Base-by-base conservation (phyloP, 2,888 invertebrate genomes). In the Osmoderma eremita region DNA sequence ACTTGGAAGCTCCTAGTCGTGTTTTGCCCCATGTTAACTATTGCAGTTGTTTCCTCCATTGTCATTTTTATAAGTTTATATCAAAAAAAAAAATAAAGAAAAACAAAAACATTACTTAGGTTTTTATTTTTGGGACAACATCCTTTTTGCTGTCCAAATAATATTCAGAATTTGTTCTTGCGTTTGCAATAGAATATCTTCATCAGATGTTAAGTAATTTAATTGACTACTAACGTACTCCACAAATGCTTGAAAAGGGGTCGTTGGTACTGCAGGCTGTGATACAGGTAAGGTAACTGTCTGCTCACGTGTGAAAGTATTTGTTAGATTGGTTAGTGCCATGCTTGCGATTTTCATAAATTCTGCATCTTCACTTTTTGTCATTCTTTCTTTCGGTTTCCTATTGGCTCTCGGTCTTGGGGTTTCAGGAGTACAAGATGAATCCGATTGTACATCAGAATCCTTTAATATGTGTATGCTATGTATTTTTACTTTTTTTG, bases 231-330 rank as follows among this genome's bases (percentile, higher is more conserved):
- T 17, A 42, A 42, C 42, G 17, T 15, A 42, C 17, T 42, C 42
- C 15, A 42, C 17, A 42, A 17, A 42, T 3, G 42, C 17, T 42
- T 42, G 42, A 15, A 42, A n/a, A 42, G 2, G 30, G 6, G 30
- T 45, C 15, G 18, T 45, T 45, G 2, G 6, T 45, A 45, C 45
- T 45, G 4, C 45, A 45, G 17, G 45, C 15, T 45, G 45, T 15
- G 10, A 8, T 45, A 45, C 18, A 13, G 45, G 45, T 15, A 45
- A 45, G 10, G 17, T 45, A 4, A 45, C 45, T 45, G 45, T 3
- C 10, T 45, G 45, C 45, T 45, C 17, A 10, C 45, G 45, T 45
- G 45, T 45, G 45, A 45, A 45, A 45, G 45, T 10, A 45, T 45
- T 45, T 15, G 45, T 45, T 45, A 45, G 10, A 10, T 45, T 3